Evolutionary conservation across 1,140 invertebrate genomes (phyloP), one percentile per base, ranked within the genome.

Genomic region (Sinonovacula constricta): DNA sequence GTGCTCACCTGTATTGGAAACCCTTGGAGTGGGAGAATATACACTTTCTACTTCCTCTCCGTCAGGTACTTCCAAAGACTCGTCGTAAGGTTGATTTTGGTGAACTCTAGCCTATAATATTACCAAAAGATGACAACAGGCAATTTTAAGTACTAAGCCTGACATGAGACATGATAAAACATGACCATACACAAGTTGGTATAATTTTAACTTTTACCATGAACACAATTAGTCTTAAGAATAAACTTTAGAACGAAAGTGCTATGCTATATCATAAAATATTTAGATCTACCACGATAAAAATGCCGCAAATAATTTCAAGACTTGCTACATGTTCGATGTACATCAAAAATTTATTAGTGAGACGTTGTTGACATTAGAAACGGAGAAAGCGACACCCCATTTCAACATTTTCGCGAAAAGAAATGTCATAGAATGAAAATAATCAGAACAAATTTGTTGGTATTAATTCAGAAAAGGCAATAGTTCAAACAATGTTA

Each of bases 71-170:
- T 90, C 88, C 26, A 89, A 78, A 67, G 88, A 87, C 81, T 91
- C 90, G 82, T 91, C 90, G 79, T 90, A 91, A 3, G 87, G 89
- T 51, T 90, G 90, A 60, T 91, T 91, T 57, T 88, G 83, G 59
- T 78, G 75, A 22, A 78, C 45, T 24, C 57, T 51, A n/a, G 75
- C 75, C 75, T 78, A 30, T 18, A 59, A 59, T 59, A 22, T 59
- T 4, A 59, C n/a, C n/a, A 59, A 15, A 59, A 7, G n/a, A 24
- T 24, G 1, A 22, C 15, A 28, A 59, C n/a, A 59, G 15, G 28
- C 10, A 59, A 22, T 3, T 24, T 59, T 22, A 22, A 24, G 3
- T 59, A 15, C 2, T 15, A 4, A 22, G 56, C n/a, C 3, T 22
- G 22, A 22, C 26, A 4, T 59, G 14, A n/a, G 14, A 28, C 15